Base-by-base conservation (phyloP, 23 tunicate species). In the Ascidia mentula region DNA sequence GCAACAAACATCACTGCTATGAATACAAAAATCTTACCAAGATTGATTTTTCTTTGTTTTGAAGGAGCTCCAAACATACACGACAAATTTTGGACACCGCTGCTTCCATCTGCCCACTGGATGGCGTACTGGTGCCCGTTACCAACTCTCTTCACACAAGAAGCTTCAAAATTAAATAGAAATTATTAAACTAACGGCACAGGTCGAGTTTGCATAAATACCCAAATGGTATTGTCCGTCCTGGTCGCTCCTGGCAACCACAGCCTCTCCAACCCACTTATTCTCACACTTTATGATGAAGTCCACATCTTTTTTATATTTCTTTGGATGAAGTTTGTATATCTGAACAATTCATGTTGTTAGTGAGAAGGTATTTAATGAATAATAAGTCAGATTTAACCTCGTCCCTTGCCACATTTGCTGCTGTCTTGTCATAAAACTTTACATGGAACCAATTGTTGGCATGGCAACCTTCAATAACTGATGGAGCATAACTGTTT, bases 161-260 rank as follows among this genome's bases (percentile, higher is more conserved):
- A 78, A 32, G 90, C 97, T 91, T 72, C n/a, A 60, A 85, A 31
- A 40, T 18, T 22, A 17, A 18, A 46, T 40, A 32, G 22, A 38
- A 20, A 8, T 40, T 5, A 42, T 42, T 42, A 42, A 42, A 42
- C 53, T 42, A 42, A 42, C 12, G 53, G 53, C 15, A 42, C 15
- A 42, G 53, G 15, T 9, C 12, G 12, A 42, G 12, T 9, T 9
- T 42, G 12, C 53, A 42, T 42, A 42, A 20, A 53, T 9, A 93
- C 98, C 98, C n/a, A 93, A 69, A 38, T 93, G 79, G 77, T 81
- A 93, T 81, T 69, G 79, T 80, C 98, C 98, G 46, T 93, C 86
- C 24, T 18, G 40, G 60, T 93, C 93, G 36, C 77, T 80, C 60
- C 98, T 69, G 0, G 93, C 98, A 36, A 93, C 89, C 35, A 93